phyloP scores from a whole-genome alignment of 2,113 vertebrate genomes.

The Ptychochromis oligacanthus region DNA sequence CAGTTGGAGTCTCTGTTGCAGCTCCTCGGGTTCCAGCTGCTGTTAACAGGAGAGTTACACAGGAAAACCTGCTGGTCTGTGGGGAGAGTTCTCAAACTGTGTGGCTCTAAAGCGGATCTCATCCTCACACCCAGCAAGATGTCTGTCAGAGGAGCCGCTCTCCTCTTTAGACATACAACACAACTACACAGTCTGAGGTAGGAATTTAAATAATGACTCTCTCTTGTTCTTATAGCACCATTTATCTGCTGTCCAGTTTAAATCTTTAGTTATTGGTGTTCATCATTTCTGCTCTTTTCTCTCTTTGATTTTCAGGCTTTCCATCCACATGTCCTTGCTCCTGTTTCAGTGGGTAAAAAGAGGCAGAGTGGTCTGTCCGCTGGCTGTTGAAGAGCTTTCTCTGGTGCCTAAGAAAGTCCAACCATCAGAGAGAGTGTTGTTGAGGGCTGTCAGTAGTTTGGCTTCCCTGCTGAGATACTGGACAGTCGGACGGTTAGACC shows the following conservation, averaged over 20 bases:
- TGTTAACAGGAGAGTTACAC: background rate
- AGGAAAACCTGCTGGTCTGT: constrained; percentile 29
- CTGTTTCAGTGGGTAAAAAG: constrained; percentile 29
- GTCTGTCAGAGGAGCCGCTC: background rate
- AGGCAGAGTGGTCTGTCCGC: accelerated
- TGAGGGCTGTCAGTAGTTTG: constrained; percentile 29
- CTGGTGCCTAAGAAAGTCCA: accelerated
- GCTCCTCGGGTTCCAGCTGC: background rate
- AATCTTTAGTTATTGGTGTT: background rate
- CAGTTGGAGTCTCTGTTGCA: constrained; percentile 30
- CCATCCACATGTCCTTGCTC: background rate
- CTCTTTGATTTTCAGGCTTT: constrained; percentile 21
- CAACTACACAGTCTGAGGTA: constrained; percentile 37
- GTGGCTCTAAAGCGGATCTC: constrained; percentile 30
- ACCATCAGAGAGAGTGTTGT: background rate
- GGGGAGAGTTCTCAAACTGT: background rate
- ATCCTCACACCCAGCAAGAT: constrained; percentile 20
- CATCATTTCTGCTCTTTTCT: background rate
- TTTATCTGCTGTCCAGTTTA: background rate
- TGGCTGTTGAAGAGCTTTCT: constrained; percentile 4
- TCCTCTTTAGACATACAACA: background rate
- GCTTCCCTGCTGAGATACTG: constrained; percentile 37
- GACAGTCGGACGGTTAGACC: background rate
- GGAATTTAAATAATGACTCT: background rate
- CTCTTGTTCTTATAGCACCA: accelerated